Percentiles rank a stretch among this genome's conserved stretches.
These are phyloP conservation scores for Onychostruthus taczanowskii DNA, from an alignment of 2,113 vertebrate genomes.

Conservation along the genomic window DNA sequence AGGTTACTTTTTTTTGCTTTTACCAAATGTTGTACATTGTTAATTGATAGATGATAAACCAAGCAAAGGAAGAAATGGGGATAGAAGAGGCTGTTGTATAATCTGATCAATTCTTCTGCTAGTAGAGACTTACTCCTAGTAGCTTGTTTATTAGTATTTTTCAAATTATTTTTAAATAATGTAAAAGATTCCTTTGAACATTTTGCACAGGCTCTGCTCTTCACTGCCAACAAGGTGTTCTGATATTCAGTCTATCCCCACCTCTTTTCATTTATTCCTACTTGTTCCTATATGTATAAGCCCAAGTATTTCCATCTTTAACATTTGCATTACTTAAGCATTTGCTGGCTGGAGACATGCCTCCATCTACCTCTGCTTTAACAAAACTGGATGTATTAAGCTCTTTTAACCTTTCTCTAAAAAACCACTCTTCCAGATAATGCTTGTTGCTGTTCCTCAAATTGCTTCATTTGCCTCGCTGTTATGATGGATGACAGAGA, in stretches of 20 bases:
- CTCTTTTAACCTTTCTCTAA: slow-evolving; percentile 15
- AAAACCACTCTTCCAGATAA: slow-evolving; percentile 9
- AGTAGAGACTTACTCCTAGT: neutral
- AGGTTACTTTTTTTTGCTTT: neutral
- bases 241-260: neutral
- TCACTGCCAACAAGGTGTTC: neutral
- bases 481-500: slow-evolving; percentile 3
- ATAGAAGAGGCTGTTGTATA: neutral
- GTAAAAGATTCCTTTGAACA: neutral
- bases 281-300: neutral
- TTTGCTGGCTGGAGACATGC: neutral
- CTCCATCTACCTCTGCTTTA: neutral
- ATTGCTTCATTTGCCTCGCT: neutral
- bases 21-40: neutral
- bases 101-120: neutral
- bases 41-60: neutral
- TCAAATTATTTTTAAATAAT: neutral
- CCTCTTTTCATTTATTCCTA: slow-evolving; percentile 13
- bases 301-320: neutral
- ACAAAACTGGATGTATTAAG: neutral
- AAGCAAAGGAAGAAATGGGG: neutral
- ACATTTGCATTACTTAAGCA: slow-evolving; percentile 15
- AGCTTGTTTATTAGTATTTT: neutral
- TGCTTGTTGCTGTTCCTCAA: neutral
- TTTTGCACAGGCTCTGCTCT: neutral